Conservation (phyloP, 2,113 vertebrate genomes). For the Ailuropoda melanoleuca region DNA sequence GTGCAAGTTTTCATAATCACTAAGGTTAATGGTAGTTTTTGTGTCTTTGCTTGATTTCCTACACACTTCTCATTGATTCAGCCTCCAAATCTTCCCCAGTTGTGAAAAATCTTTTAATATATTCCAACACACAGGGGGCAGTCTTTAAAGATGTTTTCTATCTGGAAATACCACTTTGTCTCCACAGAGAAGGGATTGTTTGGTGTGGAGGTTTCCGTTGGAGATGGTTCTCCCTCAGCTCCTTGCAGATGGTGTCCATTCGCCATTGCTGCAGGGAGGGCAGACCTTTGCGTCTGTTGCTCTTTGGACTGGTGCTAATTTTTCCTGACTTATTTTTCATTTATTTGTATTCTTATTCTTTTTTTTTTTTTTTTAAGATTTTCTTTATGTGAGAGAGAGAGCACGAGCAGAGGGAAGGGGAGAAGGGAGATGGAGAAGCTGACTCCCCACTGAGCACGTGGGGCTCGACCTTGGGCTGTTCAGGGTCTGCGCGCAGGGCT, state of each 20-base stretch:
- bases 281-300: background rate
- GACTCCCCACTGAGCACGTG: background rate
- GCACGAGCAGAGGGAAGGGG: no score
- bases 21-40: background rate
- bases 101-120: background rate
- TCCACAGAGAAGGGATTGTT: background rate
- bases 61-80: background rate
- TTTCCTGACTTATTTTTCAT: background rate
- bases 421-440: background rate
- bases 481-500: background rate
- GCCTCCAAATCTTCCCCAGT: background rate
- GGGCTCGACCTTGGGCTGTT: no score
- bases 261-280: background rate
- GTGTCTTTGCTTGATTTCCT: conserved; percentile 2
- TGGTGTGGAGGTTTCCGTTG: background rate
- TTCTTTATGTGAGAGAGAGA: background rate
- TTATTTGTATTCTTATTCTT: background rate
- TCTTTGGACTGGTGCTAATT: background rate
- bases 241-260: background rate
- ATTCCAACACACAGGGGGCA: background rate
- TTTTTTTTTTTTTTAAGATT: background rate
- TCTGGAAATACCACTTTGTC: background rate
- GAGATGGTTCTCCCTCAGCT: background rate
- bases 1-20: background rate
- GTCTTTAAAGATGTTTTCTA: background rate